Conservation (phyloP, 2,888 invertebrate species). For the Thecophora atra region DNA sequence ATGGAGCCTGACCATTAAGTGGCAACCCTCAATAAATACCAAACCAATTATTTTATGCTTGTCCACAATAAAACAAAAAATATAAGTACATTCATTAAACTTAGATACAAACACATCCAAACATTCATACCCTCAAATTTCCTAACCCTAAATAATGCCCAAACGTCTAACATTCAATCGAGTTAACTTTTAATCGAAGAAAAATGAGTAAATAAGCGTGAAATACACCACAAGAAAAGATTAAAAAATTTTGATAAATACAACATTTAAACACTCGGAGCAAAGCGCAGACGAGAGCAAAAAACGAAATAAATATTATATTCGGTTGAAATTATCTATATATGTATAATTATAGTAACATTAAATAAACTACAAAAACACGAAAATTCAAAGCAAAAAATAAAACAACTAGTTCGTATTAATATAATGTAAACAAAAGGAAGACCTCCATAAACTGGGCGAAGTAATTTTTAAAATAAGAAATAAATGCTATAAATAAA, state of each 20-base stretch:
- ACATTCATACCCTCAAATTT: background rate
- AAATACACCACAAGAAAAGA: constrained; percentile 12
- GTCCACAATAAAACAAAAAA: constrained; percentile 34
- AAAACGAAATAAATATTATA: constrained; percentile 53
- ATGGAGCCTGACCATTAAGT: constrained; percentile 30
- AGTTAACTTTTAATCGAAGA: constrained; percentile 15
- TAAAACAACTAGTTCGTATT: constrained; percentile 31
- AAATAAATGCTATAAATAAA: constrained; percentile 15
- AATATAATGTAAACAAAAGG: constrained; percentile 16
- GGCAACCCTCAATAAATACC: constrained; percentile 29
- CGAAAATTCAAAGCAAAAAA: constrained; percentile 45
- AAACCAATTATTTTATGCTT: constrained; percentile 36
- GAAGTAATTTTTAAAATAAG: constrained; percentile 21
- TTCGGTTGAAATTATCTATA: constrained; percentile 65
- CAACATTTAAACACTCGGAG: constrained; percentile 36
- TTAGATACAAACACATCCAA: constrained; percentile 41
- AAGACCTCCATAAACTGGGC: constrained; percentile 10
- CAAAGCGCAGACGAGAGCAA: constrained; percentile 43
- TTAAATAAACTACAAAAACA: constrained; percentile 64
- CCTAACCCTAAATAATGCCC: background rate
- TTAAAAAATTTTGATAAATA: constrained; percentile 18
- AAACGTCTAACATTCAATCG: background rate
- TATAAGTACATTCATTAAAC: constrained; percentile 31
- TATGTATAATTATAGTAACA: constrained; percentile 65
- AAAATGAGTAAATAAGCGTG: constrained; percentile 12